Evolutionary conservation across 2,888 invertebrate species (phyloP), one percentile per base, ranked within the genome.

Genomic region (Dicyrtoma fusca): DNA sequence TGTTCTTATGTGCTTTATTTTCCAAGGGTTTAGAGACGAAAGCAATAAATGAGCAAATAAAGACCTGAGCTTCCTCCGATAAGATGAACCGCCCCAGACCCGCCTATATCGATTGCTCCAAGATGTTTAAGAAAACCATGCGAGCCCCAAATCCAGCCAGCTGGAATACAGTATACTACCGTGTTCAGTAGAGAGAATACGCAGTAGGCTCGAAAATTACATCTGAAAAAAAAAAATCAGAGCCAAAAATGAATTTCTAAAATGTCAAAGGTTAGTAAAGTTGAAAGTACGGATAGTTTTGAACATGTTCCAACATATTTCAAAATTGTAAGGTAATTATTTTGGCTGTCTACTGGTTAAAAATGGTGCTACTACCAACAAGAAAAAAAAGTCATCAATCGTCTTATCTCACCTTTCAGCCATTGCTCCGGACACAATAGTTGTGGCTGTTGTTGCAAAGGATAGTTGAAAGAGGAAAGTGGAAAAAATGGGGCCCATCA

Each of bases 371-470:
- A n/a, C n/a, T n/a, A n/a, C n/a, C n/a, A n/a, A n/a, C n/a, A n/a
- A n/a, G n/a, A n/a, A n/a, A n/a, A n/a, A n/a, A n/a, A n/a, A n/a
- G n/a, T n/a, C n/a, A n/a, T n/a, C n/a, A n/a, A n/a, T n/a, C n/a
- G n/a, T n/a, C n/a, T n/a, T n/a, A 34, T 49, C 49, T 34, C 34
- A 92, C 91, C 95, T 88, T 83, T 96, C 96, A 1, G 95, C 95
- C 93, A 96, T 95, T 5, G 95, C 94, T 0, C 96, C 96, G 81
- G 93, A 94, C 0, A 95, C 94, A 73, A 95, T 94, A 0, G 94
- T 95, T 0, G 95, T 95, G 0, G 95, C 91, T 0, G 92, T 92
- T 0, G 95, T 94, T 0, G 95, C 93, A 80, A 95, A 95, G 0
- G 93, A 93, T 78, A 94, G 85, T 83, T 95, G 95, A 84, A 95